phyloP scores from a whole-genome alignment of 2,888 invertebrate species.

The Troilus luridus region DNA sequence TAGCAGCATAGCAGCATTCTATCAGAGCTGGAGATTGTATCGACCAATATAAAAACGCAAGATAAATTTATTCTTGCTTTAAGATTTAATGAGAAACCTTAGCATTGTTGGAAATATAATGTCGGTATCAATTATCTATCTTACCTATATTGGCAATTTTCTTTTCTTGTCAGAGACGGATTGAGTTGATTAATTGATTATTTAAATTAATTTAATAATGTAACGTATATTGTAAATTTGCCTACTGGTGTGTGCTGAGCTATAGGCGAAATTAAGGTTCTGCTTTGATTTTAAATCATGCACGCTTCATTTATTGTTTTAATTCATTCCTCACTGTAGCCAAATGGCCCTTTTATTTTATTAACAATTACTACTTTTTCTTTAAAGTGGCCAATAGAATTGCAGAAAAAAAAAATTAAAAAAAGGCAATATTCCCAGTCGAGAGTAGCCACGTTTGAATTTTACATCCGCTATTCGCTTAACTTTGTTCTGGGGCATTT shows the following conservation, averaged over 20 bases:
- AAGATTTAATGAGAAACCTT: too few species aligned
- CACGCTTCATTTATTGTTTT: conserved; percentile 18
- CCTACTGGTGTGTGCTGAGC: background rate
- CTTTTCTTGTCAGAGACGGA: too few species aligned
- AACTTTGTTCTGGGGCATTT: conserved; percentile 58
- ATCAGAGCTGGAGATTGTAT: too few species aligned
- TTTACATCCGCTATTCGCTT: conserved; percentile 56
- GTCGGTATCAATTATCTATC: too few species aligned
- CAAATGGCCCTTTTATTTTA: conserved; percentile 20
- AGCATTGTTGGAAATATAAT: too few species aligned
- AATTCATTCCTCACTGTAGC: background rate
- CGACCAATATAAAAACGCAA: too few species aligned
- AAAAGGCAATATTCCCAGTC: conserved; percentile 24
- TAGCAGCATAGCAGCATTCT: too few species aligned
- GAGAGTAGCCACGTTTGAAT: conserved; percentile 47
- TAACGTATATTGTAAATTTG: background rate
- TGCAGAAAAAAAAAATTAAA: conserved; percentile 16
- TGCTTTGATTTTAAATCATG: conserved; percentile 13
- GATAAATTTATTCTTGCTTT: too few species aligned
- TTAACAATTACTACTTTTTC: conserved; percentile 44
- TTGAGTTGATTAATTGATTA: too few species aligned
- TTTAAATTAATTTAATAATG: too few species aligned
- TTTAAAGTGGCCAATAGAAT: conserved; percentile 48
- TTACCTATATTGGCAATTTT: too few species aligned
- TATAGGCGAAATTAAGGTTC: background rate